Evolutionary conservation across 2,797 vertebrate species (phyloP).

Genomic region (Hydrophis major): DNA sequence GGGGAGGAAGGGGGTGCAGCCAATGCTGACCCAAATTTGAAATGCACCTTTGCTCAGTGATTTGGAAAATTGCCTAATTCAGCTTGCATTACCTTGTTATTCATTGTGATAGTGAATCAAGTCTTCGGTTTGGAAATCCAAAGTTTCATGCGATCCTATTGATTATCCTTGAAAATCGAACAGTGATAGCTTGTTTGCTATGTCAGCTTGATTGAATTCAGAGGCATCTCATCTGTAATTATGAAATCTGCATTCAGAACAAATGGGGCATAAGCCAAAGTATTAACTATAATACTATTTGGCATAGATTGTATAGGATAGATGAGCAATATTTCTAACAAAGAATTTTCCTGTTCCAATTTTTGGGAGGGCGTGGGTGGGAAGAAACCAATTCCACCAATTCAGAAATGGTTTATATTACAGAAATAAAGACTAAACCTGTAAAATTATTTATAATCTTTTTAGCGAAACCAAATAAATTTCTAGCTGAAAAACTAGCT

Average conservation of each 20-base stretch:
- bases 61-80: neutral
- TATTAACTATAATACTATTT: neutral
- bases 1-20: neutral
- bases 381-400: neutral
- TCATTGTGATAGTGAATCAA: neutral
- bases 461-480: neutral
- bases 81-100: neutral
- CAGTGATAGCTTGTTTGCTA: neutral
- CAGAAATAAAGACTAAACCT: neutral
- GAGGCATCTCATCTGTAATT: neutral
- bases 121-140: neutral
- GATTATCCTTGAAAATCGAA: neutral
- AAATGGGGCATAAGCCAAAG: neutral
- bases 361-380: neutral
- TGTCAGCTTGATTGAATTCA: neutral
- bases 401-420: neutral
- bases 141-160: neutral
- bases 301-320: neutral
- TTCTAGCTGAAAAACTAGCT: neutral
- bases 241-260: neutral
- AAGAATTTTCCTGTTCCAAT: neutral
- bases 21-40: neutral
- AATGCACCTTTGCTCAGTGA: neutral
- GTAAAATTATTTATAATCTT: neutral
- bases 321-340: neutral